A percentile compares a stretch with the other conserved stretches of the same genome.
phyloP scores from a whole-genome alignment of 2,797 vertebrate genomes.

The Craterocephalus amniculus region DNA sequence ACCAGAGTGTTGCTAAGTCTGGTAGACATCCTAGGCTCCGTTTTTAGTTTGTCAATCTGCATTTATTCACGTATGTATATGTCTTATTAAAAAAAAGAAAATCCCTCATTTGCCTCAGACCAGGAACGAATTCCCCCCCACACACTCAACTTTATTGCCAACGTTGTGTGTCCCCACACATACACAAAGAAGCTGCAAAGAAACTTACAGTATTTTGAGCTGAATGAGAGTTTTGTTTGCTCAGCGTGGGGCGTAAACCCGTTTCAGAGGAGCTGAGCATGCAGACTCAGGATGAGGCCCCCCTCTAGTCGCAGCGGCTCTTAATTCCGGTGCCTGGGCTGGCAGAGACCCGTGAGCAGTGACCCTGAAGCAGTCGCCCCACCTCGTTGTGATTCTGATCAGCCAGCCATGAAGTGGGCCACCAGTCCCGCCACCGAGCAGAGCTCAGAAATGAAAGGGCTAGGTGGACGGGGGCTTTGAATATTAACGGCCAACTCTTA shows the following conservation, averaged over 20 bases:
- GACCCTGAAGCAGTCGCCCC: conserved; percentile 82
- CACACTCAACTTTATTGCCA: neutral
- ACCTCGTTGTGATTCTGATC: conserved; percentile 80
- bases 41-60: neutral
- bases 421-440: conserved; percentile 56
- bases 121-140: too few species aligned
- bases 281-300: conserved; percentile 72
- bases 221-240: conserved; percentile 62
- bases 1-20: too few species aligned
- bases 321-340: conserved; percentile 76
- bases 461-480: conserved; percentile 23
- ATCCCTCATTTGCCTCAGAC: neutral
- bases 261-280: conserved; percentile 66
- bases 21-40: too few species aligned
- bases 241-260: conserved; percentile 57
- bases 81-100: neutral
- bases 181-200: conserved; percentile 35
- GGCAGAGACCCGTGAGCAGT: conserved; percentile 68
- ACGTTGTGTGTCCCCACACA: neutral
- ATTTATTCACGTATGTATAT: neutral
- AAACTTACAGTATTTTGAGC: conserved; percentile 45
- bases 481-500: neutral
- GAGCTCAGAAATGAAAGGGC: conserved; percentile 30
- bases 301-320: conserved; percentile 70
- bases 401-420: conserved; percentile 80